phyloP scores from a whole-genome alignment of 2,797 vertebrate species.

The Spizella passerina region DNA sequence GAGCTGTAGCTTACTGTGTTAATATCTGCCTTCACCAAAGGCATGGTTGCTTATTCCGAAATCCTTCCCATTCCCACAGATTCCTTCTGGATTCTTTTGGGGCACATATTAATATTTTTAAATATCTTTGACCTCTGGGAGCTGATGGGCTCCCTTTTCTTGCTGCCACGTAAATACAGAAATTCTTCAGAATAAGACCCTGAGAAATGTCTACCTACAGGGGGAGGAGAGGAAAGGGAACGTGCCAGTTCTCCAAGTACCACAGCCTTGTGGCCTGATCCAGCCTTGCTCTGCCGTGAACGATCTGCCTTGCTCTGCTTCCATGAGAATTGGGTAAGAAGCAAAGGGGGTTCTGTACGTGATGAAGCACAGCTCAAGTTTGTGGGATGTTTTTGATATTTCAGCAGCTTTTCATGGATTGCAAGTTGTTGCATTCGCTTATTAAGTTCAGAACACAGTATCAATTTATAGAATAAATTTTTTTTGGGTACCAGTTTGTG shows the following conservation, averaged over 20 bases:
- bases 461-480: background rate
- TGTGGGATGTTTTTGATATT: background rate
- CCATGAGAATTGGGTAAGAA: background rate
- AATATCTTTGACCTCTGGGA: constrained; percentile 17
- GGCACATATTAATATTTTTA: background rate
- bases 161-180: background rate
- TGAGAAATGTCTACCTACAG: constrained; percentile 36
- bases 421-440: background rate
- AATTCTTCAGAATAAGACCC: constrained; percentile 11
- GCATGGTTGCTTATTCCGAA: background rate
- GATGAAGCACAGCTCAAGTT: background rate
- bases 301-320: background rate
- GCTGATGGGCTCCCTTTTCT: background rate
- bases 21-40: background rate
- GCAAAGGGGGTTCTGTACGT: background rate
- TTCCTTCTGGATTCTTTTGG: background rate
- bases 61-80: background rate
- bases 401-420: background rate
- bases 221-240: constrained; percentile 32
- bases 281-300: background rate
- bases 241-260: background rate
- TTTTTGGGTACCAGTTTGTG: background rate
- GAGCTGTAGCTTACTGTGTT: background rate
- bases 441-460: background rate
- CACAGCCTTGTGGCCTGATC: constrained; percentile 18